Evolutionary conservation across 2,888 invertebrate species (phyloP), one percentile per base, ranked within the genome.

Genomic region (Plagiodera versicolora): DNA sequence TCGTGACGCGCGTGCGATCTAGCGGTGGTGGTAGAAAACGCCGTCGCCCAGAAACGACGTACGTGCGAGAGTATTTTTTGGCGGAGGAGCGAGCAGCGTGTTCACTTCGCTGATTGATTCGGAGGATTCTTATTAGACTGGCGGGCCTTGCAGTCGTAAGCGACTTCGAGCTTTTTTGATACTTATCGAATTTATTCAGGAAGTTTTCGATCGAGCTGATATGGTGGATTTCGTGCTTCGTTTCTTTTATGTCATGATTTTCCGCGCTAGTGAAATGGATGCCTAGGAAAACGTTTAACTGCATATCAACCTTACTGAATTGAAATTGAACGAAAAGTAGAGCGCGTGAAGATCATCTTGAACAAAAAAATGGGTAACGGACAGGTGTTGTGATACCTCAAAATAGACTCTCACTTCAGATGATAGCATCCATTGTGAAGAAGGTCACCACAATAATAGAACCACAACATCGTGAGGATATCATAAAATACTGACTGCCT

Each of bases 1-100:
- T 75, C 76, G 76, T 75, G 78, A 81, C 76, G 77, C 79, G 78
- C 80, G 81, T 83, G 83, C 84, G 81, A 83, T 83, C 84, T 84
- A 81, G 66, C 68, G 70, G 69, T 65, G 60, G 64, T 61, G 53
- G 52, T 44, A 56, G 62, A 68, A 70, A 70, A 63, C 68, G 65
- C 49, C 28, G 56, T n/a, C n/a, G 51, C 20, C 16, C 14, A 64
- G 69, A 59, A 55, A 52, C 60, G 68, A 68, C 67, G 32, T 58
- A 64, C 67, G 67, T 60, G 17, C 32, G 14, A 28, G 47, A 45
- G 6, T 32, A 46, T 45, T 39, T 53, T 52, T 49, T 56, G 55
- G 58, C 47, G 58, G 62, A 50, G 56, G 35, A 48, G 51, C 18
- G 58, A 58, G 52, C 56, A 32, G 52, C 59, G 57, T 58, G 61